phyloP scores from a whole-genome alignment of 2,113 vertebrate species.

The Brachypodius melanocephalos region DNA sequence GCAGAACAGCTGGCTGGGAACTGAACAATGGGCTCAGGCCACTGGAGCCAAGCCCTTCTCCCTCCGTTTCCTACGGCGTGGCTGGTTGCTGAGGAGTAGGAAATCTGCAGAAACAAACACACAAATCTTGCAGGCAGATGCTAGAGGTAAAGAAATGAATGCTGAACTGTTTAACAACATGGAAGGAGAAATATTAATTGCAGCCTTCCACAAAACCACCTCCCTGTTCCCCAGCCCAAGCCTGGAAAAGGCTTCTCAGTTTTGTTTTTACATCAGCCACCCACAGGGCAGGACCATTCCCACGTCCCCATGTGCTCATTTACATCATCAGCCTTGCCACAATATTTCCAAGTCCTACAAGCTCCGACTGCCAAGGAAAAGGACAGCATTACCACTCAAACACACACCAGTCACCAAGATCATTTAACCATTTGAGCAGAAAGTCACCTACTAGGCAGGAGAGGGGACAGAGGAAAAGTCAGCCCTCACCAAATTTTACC shows the following conservation, averaged over 20 bases:
- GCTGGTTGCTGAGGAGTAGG: fast-evolving
- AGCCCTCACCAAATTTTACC: background rate
- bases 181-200: background rate
- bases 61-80: fast-evolving
- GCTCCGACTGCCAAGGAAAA: background rate
- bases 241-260: background rate
- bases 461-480: background rate
- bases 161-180: background rate
- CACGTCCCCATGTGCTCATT: background rate
- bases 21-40: background rate
- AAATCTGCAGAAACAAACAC: background rate
- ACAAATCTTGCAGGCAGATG: background rate
- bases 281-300: background rate
- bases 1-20: slow-evolving; percentile 7
- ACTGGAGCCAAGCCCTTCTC: background rate
- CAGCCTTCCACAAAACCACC: background rate
- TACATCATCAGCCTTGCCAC: background rate
- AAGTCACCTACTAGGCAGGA: background rate
- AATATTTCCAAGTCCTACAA: background rate
- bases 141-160: background rate
- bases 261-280: background rate
- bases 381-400: background rate
- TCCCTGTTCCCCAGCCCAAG: background rate
- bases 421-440: background rate
- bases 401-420: fast-evolving